phyloP scores from a whole-genome alignment of 2,797 vertebrate species.

The Pantherophis vulpinus region DNA sequence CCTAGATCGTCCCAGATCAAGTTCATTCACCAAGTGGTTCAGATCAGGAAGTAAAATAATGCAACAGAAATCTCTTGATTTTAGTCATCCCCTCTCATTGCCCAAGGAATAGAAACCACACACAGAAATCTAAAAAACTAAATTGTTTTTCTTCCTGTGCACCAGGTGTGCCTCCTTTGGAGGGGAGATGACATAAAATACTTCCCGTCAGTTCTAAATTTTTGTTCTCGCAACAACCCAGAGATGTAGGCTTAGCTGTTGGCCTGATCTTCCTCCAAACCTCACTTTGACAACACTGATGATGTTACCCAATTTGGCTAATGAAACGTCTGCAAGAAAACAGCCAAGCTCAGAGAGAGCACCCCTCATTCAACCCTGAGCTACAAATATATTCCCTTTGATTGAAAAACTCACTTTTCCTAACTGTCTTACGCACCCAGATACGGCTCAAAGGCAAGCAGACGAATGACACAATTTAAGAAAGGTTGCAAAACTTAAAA shows the following conservation, averaged over 20 bases:
- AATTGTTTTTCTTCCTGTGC: background rate
- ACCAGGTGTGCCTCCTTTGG: background rate
- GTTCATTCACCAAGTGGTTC: background rate
- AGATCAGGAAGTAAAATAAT: background rate
- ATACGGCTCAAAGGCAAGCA: background rate
- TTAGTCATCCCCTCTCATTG: background rate
- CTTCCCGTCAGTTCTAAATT: background rate
- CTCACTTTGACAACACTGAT: too few species aligned
- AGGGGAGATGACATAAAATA: background rate
- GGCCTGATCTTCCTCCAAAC: background rate
- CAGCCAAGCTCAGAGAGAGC: too few species aligned
- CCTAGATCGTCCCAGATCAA: background rate
- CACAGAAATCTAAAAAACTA: background rate
- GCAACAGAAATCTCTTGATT: background rate
- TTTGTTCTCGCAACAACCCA: background rate
- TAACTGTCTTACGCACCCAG: background rate
- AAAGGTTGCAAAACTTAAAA: background rate
- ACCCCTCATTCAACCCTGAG: too few species aligned
- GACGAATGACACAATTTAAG: background rate
- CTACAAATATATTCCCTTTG: too few species aligned
- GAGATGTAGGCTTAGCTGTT: background rate
- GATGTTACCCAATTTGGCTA: too few species aligned
- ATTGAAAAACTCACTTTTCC: too few species aligned
- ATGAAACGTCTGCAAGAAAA: too few species aligned
- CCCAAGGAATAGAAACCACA: background rate